phyloP scores from a whole-genome alignment of 2,888 invertebrate genomes.

The Megalurothrips usitatus region DNA sequence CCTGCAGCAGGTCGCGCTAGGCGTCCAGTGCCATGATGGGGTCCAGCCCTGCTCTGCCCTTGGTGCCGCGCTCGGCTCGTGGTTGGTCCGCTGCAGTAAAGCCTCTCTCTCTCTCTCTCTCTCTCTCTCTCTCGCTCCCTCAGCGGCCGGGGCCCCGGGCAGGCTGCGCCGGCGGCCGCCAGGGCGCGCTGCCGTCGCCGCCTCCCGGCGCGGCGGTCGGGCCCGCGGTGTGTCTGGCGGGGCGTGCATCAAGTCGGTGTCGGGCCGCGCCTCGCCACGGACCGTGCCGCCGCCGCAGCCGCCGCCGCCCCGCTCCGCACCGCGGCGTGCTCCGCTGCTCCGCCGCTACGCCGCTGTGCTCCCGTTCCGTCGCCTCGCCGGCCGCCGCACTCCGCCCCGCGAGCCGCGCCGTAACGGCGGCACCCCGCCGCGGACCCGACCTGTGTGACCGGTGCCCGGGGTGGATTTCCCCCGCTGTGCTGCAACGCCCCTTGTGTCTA shows the following conservation, averaged over 20 bases:
- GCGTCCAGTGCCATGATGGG: too few relatives aligned
- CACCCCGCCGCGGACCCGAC: too few relatives aligned
- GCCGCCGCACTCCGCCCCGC: too few relatives aligned
- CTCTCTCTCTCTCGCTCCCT: not conserved
- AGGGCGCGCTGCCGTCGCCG: not conserved
- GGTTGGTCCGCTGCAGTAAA: not conserved
- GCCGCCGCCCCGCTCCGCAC: not conserved
- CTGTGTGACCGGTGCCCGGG: too few relatives aligned
- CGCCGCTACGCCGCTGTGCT: too few relatives aligned
- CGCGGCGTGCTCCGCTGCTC: not conserved
- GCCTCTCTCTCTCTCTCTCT: too few relatives aligned
- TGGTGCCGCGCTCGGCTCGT: not conserved
- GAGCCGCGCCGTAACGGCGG: too few relatives aligned
- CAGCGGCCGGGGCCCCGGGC: not conserved
- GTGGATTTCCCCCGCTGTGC: too few relatives aligned
- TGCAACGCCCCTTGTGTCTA: too few relatives aligned
- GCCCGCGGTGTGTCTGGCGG: not conserved
- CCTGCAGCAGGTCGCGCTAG: not conserved
- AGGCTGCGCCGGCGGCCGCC: not conserved
- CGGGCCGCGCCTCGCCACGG: not conserved
- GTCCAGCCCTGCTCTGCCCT: too few relatives aligned
- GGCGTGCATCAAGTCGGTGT: not conserved
- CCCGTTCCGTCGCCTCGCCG: too few relatives aligned
- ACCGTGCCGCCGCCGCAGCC: not conserved
- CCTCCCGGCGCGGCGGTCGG: not conserved